Evolutionary conservation across 2,113 vertebrate genomes (phyloP).

Genomic region (Otolemur garnettii): DNA sequence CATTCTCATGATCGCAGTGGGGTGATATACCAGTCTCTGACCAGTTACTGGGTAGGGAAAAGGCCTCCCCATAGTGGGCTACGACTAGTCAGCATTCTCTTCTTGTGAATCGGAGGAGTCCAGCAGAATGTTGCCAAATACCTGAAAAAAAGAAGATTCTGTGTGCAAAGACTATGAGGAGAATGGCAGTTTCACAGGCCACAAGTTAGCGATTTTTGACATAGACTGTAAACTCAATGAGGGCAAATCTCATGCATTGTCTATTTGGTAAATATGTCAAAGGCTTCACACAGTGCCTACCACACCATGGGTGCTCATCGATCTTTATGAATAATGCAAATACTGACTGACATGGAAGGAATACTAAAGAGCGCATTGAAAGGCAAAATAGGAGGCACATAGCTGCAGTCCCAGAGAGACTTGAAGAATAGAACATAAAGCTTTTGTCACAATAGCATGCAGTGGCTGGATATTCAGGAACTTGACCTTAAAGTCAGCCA

Average conservation of each 20-base stretch:
- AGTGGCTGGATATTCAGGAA: background rate
- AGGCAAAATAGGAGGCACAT: background rate
- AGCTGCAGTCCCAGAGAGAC: background rate
- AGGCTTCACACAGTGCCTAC: background rate
- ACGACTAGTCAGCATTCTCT: background rate
- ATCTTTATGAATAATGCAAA: conserved; percentile 4
- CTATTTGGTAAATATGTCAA: background rate
- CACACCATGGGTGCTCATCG: background rate
- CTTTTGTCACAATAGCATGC: background rate
- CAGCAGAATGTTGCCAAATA: background rate
- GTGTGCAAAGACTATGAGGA: background rate
- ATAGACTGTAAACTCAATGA: background rate
- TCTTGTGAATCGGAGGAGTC: background rate
- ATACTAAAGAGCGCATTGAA: background rate
- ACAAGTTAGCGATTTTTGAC: background rate
- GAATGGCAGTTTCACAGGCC: background rate
- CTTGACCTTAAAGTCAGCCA: background rate
- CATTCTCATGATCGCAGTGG: background rate
- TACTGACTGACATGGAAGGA: background rate
- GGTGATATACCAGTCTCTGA: background rate
- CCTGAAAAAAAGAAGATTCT: background rate
- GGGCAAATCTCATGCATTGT: background rate
- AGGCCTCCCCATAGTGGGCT: background rate
- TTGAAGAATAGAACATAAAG: background rate
- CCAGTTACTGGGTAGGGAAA: background rate